Evolutionary conservation across 2,113 vertebrate genomes (phyloP).

Genomic region (Albula goreensis): DNA sequence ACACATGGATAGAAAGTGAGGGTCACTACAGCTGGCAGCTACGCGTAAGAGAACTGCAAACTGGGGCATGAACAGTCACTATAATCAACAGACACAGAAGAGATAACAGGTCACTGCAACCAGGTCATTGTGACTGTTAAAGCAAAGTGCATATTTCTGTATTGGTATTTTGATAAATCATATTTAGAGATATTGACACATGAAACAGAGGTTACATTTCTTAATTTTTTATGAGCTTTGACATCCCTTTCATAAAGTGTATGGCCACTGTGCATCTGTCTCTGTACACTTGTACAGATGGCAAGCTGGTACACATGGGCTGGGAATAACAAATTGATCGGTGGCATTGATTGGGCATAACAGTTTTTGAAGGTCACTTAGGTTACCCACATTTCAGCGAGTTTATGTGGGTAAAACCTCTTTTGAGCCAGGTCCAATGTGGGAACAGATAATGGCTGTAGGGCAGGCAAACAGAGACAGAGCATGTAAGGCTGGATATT

Average conservation of each 20-base stretch:
- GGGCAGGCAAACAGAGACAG: not conserved
- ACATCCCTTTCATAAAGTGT: not conserved
- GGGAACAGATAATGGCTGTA: not conserved
- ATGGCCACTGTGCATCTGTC: slow-evolving; percentile 21
- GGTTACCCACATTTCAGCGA: not conserved
- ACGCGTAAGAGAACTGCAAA: not conserved
- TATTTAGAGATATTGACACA: not conserved
- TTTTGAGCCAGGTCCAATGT: not conserved
- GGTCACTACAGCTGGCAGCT: not conserved
- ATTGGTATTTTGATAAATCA: too few species aligned
- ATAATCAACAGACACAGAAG: not conserved
- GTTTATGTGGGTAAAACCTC: not conserved
- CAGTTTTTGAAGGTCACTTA: slow-evolving; percentile 47
- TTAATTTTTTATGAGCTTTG: too few species aligned
- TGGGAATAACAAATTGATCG: slow-evolving; percentile 31
- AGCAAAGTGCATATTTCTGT: not conserved
- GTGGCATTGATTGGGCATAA: slow-evolving; percentile 45
- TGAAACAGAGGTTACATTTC: not conserved
- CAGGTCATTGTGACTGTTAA: not conserved
- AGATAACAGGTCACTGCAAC: not conserved
- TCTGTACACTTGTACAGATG: not conserved
- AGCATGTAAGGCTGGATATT: not conserved
- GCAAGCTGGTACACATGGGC: not conserved
- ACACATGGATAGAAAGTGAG: not conserved
- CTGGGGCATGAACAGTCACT: not conserved